These are phyloP conservation scores for Betta splendens DNA, from an alignment of 2,797 vertebrate genomes.

Conservation along the genomic window DNA sequence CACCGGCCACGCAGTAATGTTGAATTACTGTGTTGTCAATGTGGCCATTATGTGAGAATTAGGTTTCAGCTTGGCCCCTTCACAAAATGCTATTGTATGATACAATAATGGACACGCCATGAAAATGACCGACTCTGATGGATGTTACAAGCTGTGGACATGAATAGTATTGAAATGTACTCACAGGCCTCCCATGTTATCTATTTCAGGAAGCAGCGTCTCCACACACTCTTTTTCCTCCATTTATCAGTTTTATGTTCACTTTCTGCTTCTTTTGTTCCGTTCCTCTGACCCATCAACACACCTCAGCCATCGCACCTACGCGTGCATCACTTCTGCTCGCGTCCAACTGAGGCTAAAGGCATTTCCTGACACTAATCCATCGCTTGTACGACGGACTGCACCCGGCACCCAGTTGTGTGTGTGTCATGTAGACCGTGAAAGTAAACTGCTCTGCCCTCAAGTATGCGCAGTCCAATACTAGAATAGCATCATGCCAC, in stretches of 20 bases:
- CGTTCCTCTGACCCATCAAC: conserved; percentile 40
- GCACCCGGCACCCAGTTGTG: no score
- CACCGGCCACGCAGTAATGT: conserved; percentile 62
- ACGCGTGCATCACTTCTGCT: no score
- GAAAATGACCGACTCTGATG: conserved; percentile 73
- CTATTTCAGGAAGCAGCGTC: conserved; percentile 55
- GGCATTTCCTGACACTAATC: no score
- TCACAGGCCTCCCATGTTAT: conserved; percentile 55
- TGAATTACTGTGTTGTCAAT: conserved; percentile 76
- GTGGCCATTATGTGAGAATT: conserved; percentile 79
- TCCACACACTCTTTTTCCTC: conserved; percentile 43
- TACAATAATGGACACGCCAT: conserved; percentile 74
- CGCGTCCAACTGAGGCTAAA: no score
- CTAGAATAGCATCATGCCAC: no score
- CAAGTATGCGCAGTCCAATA: no score
- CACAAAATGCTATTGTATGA: conserved; percentile 76
- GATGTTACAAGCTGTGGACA: conserved; percentile 72
- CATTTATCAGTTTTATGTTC: conserved; percentile 60
- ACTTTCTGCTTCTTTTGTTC: conserved; percentile 56
- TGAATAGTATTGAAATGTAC: conserved; percentile 63
- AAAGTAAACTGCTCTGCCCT: no score
- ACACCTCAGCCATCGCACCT: no score
- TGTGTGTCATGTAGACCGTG: no score
- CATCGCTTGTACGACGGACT: no score
- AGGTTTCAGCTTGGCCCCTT: conserved; percentile 71